Conservation (phyloP, 2,888 invertebrate genomes). For the Drosophila yooni region DNA sequence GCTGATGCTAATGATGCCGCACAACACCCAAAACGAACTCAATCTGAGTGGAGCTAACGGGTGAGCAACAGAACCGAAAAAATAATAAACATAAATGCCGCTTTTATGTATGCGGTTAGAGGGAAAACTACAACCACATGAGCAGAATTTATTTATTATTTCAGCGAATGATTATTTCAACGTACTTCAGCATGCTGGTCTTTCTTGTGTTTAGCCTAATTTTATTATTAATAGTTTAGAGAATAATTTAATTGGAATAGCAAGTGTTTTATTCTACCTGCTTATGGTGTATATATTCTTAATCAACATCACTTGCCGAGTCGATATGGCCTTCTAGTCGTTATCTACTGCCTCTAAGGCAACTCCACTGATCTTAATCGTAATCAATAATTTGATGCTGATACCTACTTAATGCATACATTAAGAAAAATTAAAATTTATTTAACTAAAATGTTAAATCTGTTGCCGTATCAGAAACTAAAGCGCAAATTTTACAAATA, state of each 20-base stretch:
- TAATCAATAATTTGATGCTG: background rate
- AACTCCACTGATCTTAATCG: no score
- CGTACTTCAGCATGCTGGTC: background rate
- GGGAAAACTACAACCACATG: background rate
- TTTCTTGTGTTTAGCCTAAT: background rate
- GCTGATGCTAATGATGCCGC: constrained; percentile 43
- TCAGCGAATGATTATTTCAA: background rate
- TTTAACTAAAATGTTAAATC: background rate
- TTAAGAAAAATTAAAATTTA: background rate
- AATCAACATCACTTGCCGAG: background rate
- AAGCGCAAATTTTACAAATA: no score
- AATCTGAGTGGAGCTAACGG: constrained; percentile 1
- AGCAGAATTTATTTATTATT: background rate
- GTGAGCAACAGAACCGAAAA: background rate
- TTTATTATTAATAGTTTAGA: background rate
- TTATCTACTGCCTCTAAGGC: background rate
- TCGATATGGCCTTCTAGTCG: background rate
- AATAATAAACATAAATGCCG: constrained; percentile 12
- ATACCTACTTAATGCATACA: background rate
- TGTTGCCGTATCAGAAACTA: no score
- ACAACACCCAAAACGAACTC: constrained; percentile 20
- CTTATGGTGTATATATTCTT: background rate
- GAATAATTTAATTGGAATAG: background rate
- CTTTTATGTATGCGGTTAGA: constrained; percentile 12
- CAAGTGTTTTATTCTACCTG: background rate